Conservation (phyloP, 2,888 invertebrate species). For the Asteroscopus sphinx region DNA sequence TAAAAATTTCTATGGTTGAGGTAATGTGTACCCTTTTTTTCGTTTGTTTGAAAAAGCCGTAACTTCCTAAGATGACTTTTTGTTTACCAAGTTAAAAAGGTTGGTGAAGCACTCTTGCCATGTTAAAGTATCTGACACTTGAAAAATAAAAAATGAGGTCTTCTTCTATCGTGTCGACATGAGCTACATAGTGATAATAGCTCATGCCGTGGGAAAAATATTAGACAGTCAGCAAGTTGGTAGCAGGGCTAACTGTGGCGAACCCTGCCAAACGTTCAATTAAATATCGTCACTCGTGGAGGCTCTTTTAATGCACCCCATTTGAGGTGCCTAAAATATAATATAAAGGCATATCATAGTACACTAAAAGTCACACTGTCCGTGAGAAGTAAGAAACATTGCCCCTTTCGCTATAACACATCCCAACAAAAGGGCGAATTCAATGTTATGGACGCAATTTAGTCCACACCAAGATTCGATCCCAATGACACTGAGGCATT, state of each 20-base stretch:
- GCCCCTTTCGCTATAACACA: slow-evolving; percentile 26
- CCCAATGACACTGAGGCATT: slow-evolving; percentile 65
- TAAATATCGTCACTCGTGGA: too few species aligned
- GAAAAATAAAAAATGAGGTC: too few species aligned
- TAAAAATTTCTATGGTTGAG: too few species aligned
- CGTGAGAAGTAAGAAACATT: slow-evolving; percentile 15
- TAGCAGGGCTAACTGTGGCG: too few species aligned
- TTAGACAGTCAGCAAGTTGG: too few species aligned
- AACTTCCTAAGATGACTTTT: not conserved
- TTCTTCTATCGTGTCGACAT: too few species aligned
- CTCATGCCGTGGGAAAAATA: too few species aligned
- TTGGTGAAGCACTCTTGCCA: not conserved
- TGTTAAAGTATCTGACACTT: too few species aligned
- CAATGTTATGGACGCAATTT: slow-evolving; percentile 55
- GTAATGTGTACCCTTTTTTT: not conserved
- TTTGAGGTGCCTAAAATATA: too few species aligned
- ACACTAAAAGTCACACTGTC: slow-evolving; percentile 3
- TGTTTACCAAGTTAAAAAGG: not conserved
- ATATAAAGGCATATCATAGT: slow-evolving; percentile 2
- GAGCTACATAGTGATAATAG: too few species aligned
- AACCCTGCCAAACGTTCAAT: too few species aligned
- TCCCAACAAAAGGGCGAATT: slow-evolving; percentile 48
- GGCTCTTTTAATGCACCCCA: too few species aligned
- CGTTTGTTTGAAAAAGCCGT: not conserved
- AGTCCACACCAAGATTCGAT: slow-evolving; percentile 58